Evolutionary conservation across 2,113 vertebrate species (phyloP), one percentile per base, ranked within the genome.

Genomic region (Eupsittula cactorum): DNA sequence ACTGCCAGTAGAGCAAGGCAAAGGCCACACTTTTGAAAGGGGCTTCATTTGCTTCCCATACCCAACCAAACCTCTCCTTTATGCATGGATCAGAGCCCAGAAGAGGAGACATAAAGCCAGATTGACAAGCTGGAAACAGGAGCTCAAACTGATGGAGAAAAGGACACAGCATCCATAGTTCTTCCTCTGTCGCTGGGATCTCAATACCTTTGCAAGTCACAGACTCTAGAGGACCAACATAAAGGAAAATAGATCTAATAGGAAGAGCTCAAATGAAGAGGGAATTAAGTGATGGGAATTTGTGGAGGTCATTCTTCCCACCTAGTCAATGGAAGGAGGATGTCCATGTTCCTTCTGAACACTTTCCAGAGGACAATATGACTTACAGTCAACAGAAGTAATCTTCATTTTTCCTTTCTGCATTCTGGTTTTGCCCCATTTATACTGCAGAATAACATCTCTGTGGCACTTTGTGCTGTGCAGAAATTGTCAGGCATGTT

Each of bases 131-230:
- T 95, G 97, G 80, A 98, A 97, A 84, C 49, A 88, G 27, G 92
- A 98, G 87, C 98, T 98, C 96, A 96, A 59, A 29, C 92, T 97
- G 10, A 44, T 76, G 13, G 92, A 97, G 39, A 92, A 92, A 90
- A 98, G 64, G 50, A 44, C n/a, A 25, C 20, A 47, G n/a, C 60
- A 59, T 27, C 64, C 70, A 37, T 3, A 27, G 37, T 1, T 70
- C 9, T 50, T 14, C 46, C 41, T 16, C 28, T 59, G 33, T 25
- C n/a, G 3, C 2, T 37, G 75, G n/a, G 62, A 39, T 46, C 21
- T 18, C 23, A 68, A 29, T 29, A 24, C 33, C 31, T 89, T 29
- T 70, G 41, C 20, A 44, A 75, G 42, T 9, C 9, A 1, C 53
- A 65, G 79, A 7, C 57, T 90, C 27, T 31, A 50, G 49, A 76